Evolutionary conservation across 2,797 vertebrate genomes (phyloP).

Genomic region (Lateolabrax maculatus): DNA sequence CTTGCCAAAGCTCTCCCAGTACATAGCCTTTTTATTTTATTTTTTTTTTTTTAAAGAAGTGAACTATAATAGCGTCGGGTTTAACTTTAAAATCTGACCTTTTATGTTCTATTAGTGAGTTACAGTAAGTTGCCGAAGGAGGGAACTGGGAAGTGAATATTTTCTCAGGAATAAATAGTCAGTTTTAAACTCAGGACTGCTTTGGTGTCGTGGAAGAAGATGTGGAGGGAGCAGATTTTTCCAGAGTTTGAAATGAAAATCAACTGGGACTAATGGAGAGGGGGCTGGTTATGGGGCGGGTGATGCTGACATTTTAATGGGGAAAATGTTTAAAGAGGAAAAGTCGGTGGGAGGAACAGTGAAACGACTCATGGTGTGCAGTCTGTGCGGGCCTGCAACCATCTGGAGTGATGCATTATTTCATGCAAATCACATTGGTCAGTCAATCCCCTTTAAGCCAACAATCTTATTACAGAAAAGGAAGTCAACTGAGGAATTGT

Average conservation of each 20-base stretch:
- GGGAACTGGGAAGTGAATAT: slow-evolving; percentile 37
- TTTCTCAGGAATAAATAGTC: slow-evolving; percentile 27
- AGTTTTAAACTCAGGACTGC: slow-evolving; percentile 13
- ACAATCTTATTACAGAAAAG: background rate
- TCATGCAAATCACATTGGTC: slow-evolving; percentile 37
- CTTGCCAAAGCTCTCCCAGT: slow-evolving; percentile 65
- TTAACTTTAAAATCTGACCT: slow-evolving; percentile 57
- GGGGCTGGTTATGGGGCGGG: background rate
- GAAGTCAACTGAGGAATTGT: slow-evolving; percentile 24
- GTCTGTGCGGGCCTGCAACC: slow-evolving; percentile 62
- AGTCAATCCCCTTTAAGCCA: slow-evolving; percentile 7
- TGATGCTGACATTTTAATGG: background rate
- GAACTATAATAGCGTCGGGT: slow-evolving; percentile 45
- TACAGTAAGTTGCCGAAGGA: slow-evolving; percentile 63
- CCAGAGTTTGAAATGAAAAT: slow-evolving; percentile 27
- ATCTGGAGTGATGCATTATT: slow-evolving; percentile 58
- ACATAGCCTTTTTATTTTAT: slow-evolving; percentile 39
- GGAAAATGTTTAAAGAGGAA: background rate
- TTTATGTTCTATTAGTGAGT: slow-evolving; percentile 52
- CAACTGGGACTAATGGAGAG: background rate
- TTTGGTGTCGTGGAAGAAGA: slow-evolving; percentile 8
- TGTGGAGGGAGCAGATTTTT: slow-evolving; percentile 21
- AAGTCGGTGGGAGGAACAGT: slow-evolving; percentile 38
- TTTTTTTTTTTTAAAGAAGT: slow-evolving; percentile 47
- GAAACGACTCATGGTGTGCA: slow-evolving; percentile 49